Conservation (phyloP, 2,888 invertebrate genomes). For the Acleris emargana region DNA sequence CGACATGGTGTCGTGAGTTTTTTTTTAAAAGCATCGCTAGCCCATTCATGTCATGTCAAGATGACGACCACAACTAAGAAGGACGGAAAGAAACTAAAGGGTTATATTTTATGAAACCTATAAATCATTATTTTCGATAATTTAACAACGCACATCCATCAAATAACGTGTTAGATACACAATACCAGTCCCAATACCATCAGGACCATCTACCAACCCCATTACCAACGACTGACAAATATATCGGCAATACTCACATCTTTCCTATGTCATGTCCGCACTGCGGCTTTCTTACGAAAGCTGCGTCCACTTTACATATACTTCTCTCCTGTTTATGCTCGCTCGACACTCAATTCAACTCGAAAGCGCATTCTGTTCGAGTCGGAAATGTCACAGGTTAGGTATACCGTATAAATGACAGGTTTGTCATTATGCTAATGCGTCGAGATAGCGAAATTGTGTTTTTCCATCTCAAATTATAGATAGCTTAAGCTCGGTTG, state of each 20-base stretch:
- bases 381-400: constrained; percentile 34
- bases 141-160: too few species aligned
- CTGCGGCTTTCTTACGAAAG: constrained; percentile 32
- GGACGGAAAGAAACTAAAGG: too few species aligned
- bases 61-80: too few species aligned
- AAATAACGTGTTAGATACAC: too few species aligned
- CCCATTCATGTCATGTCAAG: too few species aligned
- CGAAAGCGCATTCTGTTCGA: constrained; percentile 23
- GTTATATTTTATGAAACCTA: too few species aligned
- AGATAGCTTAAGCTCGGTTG: constrained; percentile 7
- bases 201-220: not conserved
- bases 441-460: constrained; percentile 20
- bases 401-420: constrained; percentile 26
- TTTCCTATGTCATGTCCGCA: constrained; percentile 11
- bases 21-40: too few species aligned
- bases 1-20: too few species aligned
- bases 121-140: too few species aligned
- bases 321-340: constrained; percentile 9
- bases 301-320: constrained; percentile 32
- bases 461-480: constrained; percentile 13
- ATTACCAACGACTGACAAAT: not conserved
- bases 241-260: not conserved
- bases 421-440: constrained; percentile 34
- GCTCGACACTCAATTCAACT: constrained; percentile 18
- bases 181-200: too few species aligned